Percentiles rank a stretch among this genome's conserved stretches.
These are phyloP conservation scores for Cacoxenus indagator DNA, from an alignment of 2,888 invertebrate species.

Conservation along the genomic window DNA sequence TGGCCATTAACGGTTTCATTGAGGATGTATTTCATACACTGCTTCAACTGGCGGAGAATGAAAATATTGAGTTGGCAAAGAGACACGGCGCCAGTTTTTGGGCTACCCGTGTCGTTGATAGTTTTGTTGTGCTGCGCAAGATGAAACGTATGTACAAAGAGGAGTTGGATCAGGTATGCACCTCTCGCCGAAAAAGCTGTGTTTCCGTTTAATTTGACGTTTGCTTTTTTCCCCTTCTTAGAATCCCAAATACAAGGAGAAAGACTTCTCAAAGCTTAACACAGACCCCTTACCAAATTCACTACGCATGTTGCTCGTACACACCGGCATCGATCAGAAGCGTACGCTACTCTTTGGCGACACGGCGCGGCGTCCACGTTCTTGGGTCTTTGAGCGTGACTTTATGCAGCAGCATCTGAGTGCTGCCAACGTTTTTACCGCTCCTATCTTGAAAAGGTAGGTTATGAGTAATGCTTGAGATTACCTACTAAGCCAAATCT, in stretches of 20 bases:
- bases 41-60: slow-evolving; percentile 60
- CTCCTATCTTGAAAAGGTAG: slow-evolving; percentile 34
- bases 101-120: slow-evolving; percentile 61
- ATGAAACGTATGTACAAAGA: slow-evolving; percentile 65
- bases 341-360: slow-evolving; percentile 65
- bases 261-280: slow-evolving; percentile 54
- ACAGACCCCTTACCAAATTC: slow-evolving; percentile 52
- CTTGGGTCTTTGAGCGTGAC: slow-evolving; percentile 56
- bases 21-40: slow-evolving; percentile 63
- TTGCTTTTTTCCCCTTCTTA: slow-evolving; percentile 31
- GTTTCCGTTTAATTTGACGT: not conserved
- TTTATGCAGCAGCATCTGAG: slow-evolving; percentile 55
- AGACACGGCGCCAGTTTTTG: slow-evolving; percentile 67
- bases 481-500: not conserved
- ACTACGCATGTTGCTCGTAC: slow-evolving; percentile 50
- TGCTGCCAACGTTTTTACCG: slow-evolving; percentile 53
- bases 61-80: slow-evolving; percentile 35
- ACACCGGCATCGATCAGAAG: slow-evolving; percentile 55
- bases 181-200: not conserved
- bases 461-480: not conserved
- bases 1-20: slow-evolving; percentile 63
- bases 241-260: slow-evolving; percentile 51
- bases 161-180: slow-evolving; percentile 58
- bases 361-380: slow-evolving; percentile 57
- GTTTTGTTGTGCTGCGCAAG: slow-evolving; percentile 59